These are phyloP conservation scores for Phalacrocorax carbo DNA, from an alignment of 2,113 vertebrate genomes.

Conservation along the genomic window DNA sequence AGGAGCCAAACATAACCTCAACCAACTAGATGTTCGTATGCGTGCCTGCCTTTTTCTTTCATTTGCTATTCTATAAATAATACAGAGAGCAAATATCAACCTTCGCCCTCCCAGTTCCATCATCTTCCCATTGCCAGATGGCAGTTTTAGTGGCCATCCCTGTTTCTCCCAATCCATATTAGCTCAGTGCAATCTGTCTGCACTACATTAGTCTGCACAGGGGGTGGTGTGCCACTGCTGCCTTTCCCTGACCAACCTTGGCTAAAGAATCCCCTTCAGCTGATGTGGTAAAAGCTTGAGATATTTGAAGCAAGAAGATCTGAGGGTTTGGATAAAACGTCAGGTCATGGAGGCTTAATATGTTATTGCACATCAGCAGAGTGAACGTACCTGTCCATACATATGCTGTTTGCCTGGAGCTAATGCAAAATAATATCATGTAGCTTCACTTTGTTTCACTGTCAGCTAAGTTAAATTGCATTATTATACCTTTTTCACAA, in stretches of 20 bases:
- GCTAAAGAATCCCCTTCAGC: neutral
- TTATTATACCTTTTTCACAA: constrained; percentile 47
- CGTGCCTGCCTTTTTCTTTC: neutral
- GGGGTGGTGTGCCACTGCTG: neutral
- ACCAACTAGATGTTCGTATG: neutral
- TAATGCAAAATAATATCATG: constrained; percentile 45
- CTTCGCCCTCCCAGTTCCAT: neutral
- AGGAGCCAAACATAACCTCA: neutral
- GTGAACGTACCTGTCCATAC: neutral
- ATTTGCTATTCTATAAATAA: neutral
- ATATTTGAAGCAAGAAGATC: neutral
- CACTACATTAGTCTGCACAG: neutral
- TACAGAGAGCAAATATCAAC: neutral
- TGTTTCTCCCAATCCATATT: neutral
- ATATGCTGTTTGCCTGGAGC: constrained; percentile 20
- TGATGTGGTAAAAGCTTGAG: neutral
- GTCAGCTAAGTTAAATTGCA: constrained; percentile 58
- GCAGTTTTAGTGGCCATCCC: neutral
- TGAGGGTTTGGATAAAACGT: neutral
- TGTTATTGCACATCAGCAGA: neutral
- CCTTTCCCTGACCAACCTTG: neutral
- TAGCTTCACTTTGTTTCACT: constrained; percentile 53
- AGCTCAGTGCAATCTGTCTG: neutral
- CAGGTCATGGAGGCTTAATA: neutral
- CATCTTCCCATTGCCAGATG: neutral